Evolutionary conservation across 2,797 vertebrate genomes (phyloP).

Genomic region (Poecilia gillii): DNA sequence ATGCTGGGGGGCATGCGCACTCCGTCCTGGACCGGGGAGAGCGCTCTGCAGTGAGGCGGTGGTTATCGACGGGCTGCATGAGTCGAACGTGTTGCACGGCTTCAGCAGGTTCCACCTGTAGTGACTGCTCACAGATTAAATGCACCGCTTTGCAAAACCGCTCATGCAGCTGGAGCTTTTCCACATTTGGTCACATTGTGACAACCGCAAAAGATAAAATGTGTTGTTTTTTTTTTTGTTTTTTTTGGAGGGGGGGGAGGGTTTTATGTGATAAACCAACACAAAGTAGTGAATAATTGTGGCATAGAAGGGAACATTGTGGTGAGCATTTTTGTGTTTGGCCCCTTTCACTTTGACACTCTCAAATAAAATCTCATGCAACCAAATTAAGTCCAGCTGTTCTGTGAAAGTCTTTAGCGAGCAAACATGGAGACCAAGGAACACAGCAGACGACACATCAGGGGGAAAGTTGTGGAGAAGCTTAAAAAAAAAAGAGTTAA

Average conservation of each 20-base stretch:
- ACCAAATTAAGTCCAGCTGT: background rate
- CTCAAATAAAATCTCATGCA: background rate
- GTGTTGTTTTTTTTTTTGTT: too few species aligned
- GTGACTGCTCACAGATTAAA: conserved; percentile 46
- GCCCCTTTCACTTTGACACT: background rate
- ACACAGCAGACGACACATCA: background rate
- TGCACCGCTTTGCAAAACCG: background rate
- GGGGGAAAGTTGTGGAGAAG: background rate
- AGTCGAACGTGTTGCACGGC: conserved; percentile 69
- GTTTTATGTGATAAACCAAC: background rate
- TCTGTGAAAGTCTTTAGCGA: background rate
- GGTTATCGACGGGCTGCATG: conserved; percentile 70
- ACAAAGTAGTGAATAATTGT: background rate
- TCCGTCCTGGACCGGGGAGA: conserved; percentile 58
- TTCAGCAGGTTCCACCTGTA: conserved; percentile 37
- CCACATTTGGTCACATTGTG: background rate
- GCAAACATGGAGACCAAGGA: background rate
- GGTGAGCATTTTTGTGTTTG: background rate
- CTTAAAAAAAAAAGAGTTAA: background rate
- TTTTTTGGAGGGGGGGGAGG: too few species aligned
- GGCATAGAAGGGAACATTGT: background rate
- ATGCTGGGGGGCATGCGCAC: conserved; percentile 67
- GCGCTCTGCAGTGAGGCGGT: conserved; percentile 47
- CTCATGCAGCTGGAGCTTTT: background rate
- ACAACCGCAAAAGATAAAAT: background rate